Evolutionary conservation across 2,888 invertebrate genomes (phyloP), one percentile per base, ranked within the genome.

Genomic region (Laspeyria flexula): DNA sequence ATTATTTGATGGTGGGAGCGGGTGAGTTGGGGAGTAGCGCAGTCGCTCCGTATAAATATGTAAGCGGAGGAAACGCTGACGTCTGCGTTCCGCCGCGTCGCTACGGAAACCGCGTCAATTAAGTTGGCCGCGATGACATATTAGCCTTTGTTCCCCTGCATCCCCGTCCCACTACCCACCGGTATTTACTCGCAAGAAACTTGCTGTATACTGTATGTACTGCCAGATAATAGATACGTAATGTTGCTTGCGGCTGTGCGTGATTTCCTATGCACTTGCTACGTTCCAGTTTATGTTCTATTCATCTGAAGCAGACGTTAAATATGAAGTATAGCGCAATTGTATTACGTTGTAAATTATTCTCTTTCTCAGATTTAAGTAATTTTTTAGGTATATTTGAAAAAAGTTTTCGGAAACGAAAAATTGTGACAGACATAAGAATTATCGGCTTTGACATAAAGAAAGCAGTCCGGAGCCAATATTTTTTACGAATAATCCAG

Each of bases 41-140:
- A 75, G 71, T 75, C 56, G 73, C 75, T 79, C 65, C 80, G 69
- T 85, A 90, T 90, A 90, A 87, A 90, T 88, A 89, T 88, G 88
- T 87, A 85, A 86, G 79, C 81, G 75, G 68, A 87, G 89, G 89
- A 88, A 90, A 83, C 79, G 80, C 79, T 84, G 87, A 88, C 88
- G 87, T 85, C 83, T 90, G 85, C 86, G 85, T 89, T 88, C 86
- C 87, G 81, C 86, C 81, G 85, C 85, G 82, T 81, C 81, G 83
- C 81, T 83, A 75, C 91, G 91, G 91, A 91, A 91, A 86, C 90
- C 86, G 85, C 90, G 91, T 91, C 91, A 91, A 91, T 92, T 92
- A 91, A 90, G 87, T 88, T 83, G 83, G 80, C 82, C 82, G 72
- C 86, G 85, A 90, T 91, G 91, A 91, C 91, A 90, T 90, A 92